Percentiles rank a stretch among this genome's conserved stretches.
Evolutionary conservation across 2,888 invertebrate species (phyloP).

Genomic region (Galeopsomyia nigrocyanea): DNA sequence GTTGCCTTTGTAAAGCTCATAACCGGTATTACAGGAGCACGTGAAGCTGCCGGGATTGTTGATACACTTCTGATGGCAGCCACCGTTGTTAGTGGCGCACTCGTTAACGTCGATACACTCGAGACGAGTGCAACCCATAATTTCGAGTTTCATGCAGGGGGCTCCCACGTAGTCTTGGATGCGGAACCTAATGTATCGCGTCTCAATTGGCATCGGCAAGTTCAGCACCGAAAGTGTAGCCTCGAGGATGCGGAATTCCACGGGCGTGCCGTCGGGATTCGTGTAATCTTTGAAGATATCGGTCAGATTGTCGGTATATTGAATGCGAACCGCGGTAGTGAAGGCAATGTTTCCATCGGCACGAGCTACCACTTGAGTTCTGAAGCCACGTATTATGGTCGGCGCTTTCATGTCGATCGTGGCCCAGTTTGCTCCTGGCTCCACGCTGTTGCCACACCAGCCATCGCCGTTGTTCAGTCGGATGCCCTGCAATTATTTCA

Average conservation of each 20-base stretch:
- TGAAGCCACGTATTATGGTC: slow-evolving; percentile 89
- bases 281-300: slow-evolving; percentile 92
- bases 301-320: slow-evolving; percentile 88
- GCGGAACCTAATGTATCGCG: slow-evolving; percentile 88
- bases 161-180: slow-evolving; percentile 88
- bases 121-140: slow-evolving; percentile 92
- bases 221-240: slow-evolving; percentile 92
- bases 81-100: slow-evolving; percentile 87
- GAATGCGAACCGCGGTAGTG: slow-evolving; percentile 88
- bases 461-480: slow-evolving; percentile 87
- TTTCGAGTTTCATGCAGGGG: slow-evolving; percentile 89
- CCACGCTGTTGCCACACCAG: slow-evolving; percentile 91
- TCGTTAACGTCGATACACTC: slow-evolving; percentile 93
- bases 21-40: slow-evolving; percentile 93
- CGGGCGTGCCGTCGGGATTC: slow-evolving; percentile 92
- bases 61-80: slow-evolving; percentile 93
- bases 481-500: slow-evolving; percentile 74
- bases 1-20: slow-evolving; percentile 87
- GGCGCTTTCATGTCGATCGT: slow-evolving; percentile 89
- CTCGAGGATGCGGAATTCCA: slow-evolving; percentile 91
- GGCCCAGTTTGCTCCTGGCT: slow-evolving; percentile 91
- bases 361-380: slow-evolving; percentile 89
- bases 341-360: slow-evolving; percentile 88
- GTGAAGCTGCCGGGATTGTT: slow-evolving; percentile 90
- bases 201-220: slow-evolving; percentile 91